Conservation (phyloP, 2,113 vertebrate genomes). For the Myotis yumanensis region DNA sequence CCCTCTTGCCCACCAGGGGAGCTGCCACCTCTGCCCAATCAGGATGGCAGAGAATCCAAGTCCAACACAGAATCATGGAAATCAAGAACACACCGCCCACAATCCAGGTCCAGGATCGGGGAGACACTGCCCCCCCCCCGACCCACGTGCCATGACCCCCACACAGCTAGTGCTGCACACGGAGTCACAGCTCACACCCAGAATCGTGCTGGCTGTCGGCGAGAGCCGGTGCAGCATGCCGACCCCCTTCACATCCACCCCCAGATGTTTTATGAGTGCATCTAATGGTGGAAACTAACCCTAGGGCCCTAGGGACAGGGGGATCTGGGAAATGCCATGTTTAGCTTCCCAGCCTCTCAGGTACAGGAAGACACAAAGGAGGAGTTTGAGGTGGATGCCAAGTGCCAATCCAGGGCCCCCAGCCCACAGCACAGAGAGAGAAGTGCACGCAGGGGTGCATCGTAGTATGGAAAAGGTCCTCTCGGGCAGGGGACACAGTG, state of each 20-base stretch:
- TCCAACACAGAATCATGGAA: neutral
- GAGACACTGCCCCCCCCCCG: neutral
- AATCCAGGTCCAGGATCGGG: neutral
- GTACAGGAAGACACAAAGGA: neutral
- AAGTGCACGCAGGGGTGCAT: neutral
- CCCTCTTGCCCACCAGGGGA: neutral
- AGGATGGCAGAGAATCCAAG: neutral
- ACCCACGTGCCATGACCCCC: no score
- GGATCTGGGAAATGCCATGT: neutral
- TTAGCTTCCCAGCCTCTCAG: neutral
- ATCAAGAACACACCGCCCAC: neutral
- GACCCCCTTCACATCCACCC: rapidly evolving
- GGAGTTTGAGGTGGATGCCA: neutral
- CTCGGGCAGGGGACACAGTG: neutral
- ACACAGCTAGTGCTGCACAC: neutral
- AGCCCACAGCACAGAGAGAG: no score
- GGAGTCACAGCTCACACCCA: neutral
- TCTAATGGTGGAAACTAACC: neutral
- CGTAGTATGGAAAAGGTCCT: neutral
- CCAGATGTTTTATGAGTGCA: neutral
- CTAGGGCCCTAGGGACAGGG: neutral
- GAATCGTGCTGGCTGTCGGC: rapidly evolving
- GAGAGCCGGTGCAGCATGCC: neutral
- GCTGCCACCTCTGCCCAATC: neutral
- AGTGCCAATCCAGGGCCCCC: rapidly evolving